Evolutionary conservation across 1,140 invertebrate species (phyloP), one percentile per base, ranked within the genome.

Genomic region (Drosophila lini): DNA sequence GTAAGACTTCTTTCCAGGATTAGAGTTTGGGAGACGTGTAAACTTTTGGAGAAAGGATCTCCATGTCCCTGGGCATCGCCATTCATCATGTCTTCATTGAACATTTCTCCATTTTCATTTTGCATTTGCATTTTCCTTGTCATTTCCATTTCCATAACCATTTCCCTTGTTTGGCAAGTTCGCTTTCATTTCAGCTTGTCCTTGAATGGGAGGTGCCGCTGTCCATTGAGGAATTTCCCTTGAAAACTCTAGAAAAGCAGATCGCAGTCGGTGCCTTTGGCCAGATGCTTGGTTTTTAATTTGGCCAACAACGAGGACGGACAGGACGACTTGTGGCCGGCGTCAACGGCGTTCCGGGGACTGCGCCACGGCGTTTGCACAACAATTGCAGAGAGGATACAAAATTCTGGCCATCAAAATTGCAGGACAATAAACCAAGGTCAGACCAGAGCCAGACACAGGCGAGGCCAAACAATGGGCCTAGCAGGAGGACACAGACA

Each of bases 351-450:
- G 78, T 80, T 70, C 75, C 75, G 74, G 47, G 58, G 58, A 48
- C 64, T 78, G 75, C 75, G 75, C 78, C 78, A 80, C 78, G 78
- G 78, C 78, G 78, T 81, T 80, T 76, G 34, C 78, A 75, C 59
- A 81, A 81, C 78, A 80, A 80, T 80, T 62, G 71, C 41, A 44
- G 13, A 3, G 10, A 47, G 15, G 5, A 22, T 4, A 8, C 53
- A 28, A 34, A 41, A 53, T 34, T 25, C 36, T 41, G 55, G 41
- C 47, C 19, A 56, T n/a, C 42, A 44, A 34, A 44, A 25, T 53
- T 56, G 38, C 47, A 41, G 69, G 65, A 84, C 64, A 83, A 75
- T 59, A 65, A 73, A 36, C 55, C 62, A 83, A 70, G 74, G 47
- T 16, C 61, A 16, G 16, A 13, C 45, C 15, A 47, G 34, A 40